Base-by-base conservation (phyloP, 2,797 vertebrate genomes). In the Muscicapa comitata region DNA sequence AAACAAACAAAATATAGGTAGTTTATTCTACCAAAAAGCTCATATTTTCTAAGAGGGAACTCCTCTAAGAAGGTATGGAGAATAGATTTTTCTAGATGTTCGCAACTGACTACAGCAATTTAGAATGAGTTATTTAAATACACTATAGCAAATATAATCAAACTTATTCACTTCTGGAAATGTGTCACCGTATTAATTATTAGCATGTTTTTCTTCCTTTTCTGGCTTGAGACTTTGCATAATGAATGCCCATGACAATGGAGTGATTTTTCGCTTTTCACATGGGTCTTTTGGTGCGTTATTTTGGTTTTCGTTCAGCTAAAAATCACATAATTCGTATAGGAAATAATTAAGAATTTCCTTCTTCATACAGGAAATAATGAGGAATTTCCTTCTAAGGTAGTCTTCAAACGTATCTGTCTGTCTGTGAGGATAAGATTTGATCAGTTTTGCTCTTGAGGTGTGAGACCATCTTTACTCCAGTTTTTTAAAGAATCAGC, bases 121-220 rank as follows among this genome's bases (percentile, higher is more conserved):
- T 24, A 45, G 50, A 82, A 33, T 1, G 4, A 54, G 14, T 76
- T 70, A 6, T 92, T 78, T 40, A n/a, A 86, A n/a, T 88, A 29
- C 9, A 8, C 38, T 51, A 5, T 19, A 71, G 47, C 42, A 76
- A 43, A 43, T 63, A 10, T 13, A 54, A 29, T 88, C 6, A 40
- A 59, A 50, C 4, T 35, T 4, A 28, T 35, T 83, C 3, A 17
- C 29, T 70, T 77, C 35, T 77, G 29, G 55, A 76, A 86, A 35
- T 40, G 23, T 1, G 0, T 43, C 82, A 43, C 14, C 17, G 48
- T 79, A 5, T 8, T 82, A 50, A 65, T 80, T 48, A 1, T 0
- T 73, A 57, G 63, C 16, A 24, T 5, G 1, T 15, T 71, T 51
- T 61, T 59, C 54, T 74, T 67, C 17, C 29, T 51, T 11, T 58